Percentiles rank a stretch among this genome's conserved stretches.
Evolutionary conservation across 2,888 invertebrate species (phyloP).

Genomic region (Monochamus alternatus): DNA sequence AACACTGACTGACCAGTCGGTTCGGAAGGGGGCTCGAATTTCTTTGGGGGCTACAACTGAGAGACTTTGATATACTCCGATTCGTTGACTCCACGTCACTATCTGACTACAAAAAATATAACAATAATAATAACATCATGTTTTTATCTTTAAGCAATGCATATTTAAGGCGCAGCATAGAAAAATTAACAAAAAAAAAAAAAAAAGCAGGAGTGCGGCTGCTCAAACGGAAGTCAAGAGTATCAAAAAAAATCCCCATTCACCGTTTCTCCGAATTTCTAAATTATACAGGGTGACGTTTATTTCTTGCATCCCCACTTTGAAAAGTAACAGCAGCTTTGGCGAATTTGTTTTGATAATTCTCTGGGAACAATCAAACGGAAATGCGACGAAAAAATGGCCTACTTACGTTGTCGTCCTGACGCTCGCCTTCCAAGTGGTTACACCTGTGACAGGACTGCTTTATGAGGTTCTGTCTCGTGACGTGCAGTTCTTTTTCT

Average conservation of each 20-base stretch:
- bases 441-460: conserved; percentile 80
- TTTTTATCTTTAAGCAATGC: background rate
- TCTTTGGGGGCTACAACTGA: conserved; percentile 51
- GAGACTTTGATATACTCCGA: conserved; percentile 43
- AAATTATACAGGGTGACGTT: too few relatives aligned
- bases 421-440: conserved; percentile 72
- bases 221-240: background rate
- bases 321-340: background rate
- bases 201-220: background rate
- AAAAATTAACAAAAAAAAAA: background rate
- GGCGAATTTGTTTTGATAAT: conserved; percentile 23
- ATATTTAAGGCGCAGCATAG: background rate
- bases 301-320: background rate
- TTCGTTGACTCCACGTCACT: conserved; percentile 53
- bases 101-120: conserved; percentile 51
- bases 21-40: conserved; percentile 48
- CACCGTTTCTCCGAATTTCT: background rate
- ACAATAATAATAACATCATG: background rate
- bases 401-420: conserved; percentile 75
- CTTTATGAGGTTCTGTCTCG: conserved; percentile 82
- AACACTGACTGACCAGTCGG: conserved; percentile 63
- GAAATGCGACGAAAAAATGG: background rate
- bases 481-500: conserved; percentile 83
- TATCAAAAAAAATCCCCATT: background rate
- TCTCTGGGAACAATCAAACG: background rate